These are phyloP conservation scores for Lepidochitona cinerea DNA, from an alignment of 2,888 invertebrate species.

Conservation along the genomic window DNA sequence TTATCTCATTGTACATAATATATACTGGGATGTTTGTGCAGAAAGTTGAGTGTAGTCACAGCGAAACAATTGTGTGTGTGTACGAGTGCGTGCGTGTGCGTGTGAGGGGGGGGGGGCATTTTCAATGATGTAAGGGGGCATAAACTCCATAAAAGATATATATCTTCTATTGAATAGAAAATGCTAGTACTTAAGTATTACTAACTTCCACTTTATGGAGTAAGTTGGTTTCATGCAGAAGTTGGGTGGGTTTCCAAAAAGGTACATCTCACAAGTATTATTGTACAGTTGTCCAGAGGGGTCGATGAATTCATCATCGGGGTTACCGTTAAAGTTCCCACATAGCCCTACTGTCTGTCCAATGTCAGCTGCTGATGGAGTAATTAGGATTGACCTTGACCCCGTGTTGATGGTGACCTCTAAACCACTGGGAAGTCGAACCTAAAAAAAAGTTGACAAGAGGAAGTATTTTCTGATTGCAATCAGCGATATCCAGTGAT, in stretches of 20 bases:
- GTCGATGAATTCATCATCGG: background rate
- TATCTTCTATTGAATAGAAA: too few species aligned
- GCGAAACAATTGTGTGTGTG: too few species aligned
- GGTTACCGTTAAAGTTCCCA: background rate
- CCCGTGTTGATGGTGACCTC: background rate
- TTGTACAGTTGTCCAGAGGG: background rate
- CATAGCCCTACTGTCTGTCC: background rate
- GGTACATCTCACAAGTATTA: background rate
- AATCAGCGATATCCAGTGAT: too few species aligned
- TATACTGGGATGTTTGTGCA: too few species aligned
- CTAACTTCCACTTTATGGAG: background rate
- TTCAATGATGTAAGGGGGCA: too few species aligned
- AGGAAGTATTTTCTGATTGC: too few species aligned
- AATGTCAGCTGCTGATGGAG: background rate
- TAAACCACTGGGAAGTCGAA: background rate
- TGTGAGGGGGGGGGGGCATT: too few species aligned
- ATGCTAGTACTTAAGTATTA: background rate
- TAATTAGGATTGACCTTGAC: background rate
- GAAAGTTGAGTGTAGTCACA: too few species aligned
- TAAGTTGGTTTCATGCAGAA: background rate
- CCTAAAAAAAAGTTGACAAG: background rate
- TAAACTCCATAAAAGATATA: too few species aligned
- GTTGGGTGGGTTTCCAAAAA: background rate
- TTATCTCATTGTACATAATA: too few species aligned
- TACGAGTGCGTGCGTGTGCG: too few species aligned